Evolutionary conservation across 2,797 vertebrate species (phyloP), one percentile per base, ranked within the genome.

Genomic region (Bucorvus abyssinicus): DNA sequence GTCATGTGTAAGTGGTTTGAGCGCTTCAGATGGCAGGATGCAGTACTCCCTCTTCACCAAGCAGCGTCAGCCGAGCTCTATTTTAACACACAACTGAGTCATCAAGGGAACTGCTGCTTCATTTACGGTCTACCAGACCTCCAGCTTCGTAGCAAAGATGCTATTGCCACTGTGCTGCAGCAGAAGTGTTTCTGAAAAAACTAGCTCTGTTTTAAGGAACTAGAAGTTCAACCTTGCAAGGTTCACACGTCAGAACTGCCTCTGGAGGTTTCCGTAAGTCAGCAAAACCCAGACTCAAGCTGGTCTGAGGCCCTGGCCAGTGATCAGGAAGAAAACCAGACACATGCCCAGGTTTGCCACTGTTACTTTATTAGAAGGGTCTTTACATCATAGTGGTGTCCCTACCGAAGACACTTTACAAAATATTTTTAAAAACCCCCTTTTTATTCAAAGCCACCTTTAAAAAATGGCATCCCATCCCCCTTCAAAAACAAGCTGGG

Each of bases 351-450:
- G 27, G 27, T 52, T 78, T 87, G 74, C 89, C 50, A 76, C 32
- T 91, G 93, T 96, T 97, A 97, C 90, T 98, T 98, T 98, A 98
- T 98, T 98, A 97, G 94, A 96, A 95, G 94, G 87, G 63, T 95
- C 91, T 97, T 97, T 95, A 98, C 95, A 97, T 93, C 89, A 60
- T 10, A 71, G 70, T 70, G 88, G 87, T 89, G 67, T 74, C 44
- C 88, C 77, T 84, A 91, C 30, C 47, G 68, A 87, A 93, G 79
- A 84, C 53, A 73, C n/a, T 95, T 96, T 92, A 97, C 87, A 94
- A 95, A 96, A 89, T 74, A 93, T 49, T 92, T 40, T 49, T 23
- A 27, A 84, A 91, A 95, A 80, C 84, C 0, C 0, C 8, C 10
- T 60, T 89, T 93, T 79, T 57, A 81, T 84, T 96, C 14, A 52